A percentile compares a stretch with the other conserved stretches of the same genome.
Evolutionary conservation across 2,113 vertebrate genomes (phyloP).

Genomic region (Alligator sinensis): DNA sequence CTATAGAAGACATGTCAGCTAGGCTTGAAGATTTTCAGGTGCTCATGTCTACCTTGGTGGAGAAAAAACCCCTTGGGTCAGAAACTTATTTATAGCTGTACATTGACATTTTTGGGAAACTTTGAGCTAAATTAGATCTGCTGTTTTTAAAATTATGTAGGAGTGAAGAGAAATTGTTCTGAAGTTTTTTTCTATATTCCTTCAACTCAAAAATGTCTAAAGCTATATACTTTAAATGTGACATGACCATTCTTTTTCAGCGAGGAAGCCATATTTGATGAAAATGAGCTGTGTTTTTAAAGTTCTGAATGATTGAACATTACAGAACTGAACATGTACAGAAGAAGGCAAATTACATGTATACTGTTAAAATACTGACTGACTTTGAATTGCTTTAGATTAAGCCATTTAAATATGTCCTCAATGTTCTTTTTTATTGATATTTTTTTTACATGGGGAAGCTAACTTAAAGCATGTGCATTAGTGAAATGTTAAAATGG

Average conservation of each 20-base stretch:
- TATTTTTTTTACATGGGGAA: neutral
- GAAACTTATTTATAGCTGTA: neutral
- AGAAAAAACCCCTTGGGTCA: neutral
- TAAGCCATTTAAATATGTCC: neutral
- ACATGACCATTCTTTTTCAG: neutral
- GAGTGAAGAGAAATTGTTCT: neutral
- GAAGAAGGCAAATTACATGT: neutral
- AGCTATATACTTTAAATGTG: neutral
- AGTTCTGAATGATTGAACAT: neutral
- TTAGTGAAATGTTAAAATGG: neutral
- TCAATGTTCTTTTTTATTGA: neutral
- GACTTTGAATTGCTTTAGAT: neutral
- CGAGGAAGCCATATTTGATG: neutral
- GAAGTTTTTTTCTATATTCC: neutral
- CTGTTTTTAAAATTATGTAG: neutral
- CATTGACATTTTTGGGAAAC: neutral
- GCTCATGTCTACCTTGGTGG: neutral
- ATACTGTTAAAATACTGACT: neutral
- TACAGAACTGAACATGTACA: neutral
- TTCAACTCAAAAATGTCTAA: neutral
- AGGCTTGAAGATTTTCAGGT: neutral
- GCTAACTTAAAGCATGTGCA: neutral
- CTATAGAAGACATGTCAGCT: neutral
- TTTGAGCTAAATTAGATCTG: neutral
- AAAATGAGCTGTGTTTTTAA: neutral